These are phyloP conservation scores for Semnornis frantzii DNA, from an alignment of 2,113 vertebrate genomes.

Conservation along the genomic window DNA sequence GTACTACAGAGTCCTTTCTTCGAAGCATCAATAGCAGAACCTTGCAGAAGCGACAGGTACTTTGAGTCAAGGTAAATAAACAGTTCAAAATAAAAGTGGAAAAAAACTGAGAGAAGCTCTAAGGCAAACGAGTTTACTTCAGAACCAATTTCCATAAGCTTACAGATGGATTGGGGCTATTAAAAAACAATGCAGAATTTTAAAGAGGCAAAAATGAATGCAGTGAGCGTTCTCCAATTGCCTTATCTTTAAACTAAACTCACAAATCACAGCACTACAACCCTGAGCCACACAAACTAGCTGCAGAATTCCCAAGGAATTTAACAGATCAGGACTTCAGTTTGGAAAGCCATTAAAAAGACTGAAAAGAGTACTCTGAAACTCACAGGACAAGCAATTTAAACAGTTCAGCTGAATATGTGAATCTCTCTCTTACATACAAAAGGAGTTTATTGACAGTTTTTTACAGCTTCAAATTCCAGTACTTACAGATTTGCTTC, in stretches of 20 bases:
- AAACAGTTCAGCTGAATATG: neutral
- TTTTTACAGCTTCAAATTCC: constrained; percentile 6
- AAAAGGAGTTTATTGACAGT: neutral
- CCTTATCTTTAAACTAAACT: neutral
- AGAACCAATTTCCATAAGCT: neutral
- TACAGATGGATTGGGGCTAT: neutral
- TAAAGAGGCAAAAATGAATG: neutral
- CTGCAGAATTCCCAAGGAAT: neutral
- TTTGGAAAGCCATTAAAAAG: neutral
- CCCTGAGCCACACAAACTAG: neutral
- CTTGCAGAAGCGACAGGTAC: neutral
- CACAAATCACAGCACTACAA: neutral
- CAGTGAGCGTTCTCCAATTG: neutral
- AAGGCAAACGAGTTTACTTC: constrained; percentile 17
- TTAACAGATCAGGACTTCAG: neutral
- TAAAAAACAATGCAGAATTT: neutral
- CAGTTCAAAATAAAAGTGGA: neutral
- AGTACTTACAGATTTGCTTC: neutral
- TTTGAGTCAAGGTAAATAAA: constrained; percentile 37
- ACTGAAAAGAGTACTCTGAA: neutral
- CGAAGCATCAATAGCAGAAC: constrained; percentile 3
- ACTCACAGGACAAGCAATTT: neutral
- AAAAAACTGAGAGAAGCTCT: neutral
- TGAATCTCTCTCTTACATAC: neutral
- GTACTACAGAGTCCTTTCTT: neutral